Evolutionary conservation across 2,113 vertebrate genomes (phyloP).

Genomic region (Microcebus murinus): DNA sequence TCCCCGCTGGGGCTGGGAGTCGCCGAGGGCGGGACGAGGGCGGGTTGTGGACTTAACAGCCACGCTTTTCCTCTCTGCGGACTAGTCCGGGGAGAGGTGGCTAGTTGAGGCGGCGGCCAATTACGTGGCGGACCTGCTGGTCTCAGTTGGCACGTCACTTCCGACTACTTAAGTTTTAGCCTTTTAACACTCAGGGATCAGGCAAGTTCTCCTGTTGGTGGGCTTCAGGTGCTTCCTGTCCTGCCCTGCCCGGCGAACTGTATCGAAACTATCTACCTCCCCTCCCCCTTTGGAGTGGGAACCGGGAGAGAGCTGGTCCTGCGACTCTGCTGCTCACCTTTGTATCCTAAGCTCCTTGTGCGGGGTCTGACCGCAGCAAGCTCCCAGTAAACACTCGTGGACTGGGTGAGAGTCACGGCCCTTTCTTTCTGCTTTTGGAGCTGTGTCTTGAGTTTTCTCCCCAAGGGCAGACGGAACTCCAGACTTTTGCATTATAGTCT

Average conservation of each 20-base stretch:
- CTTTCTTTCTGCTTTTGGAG: background rate
- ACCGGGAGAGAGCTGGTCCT: too few species aligned
- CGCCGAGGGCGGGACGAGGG: background rate
- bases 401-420: background rate
- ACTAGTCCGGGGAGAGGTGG: background rate
- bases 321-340: background rate
- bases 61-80: background rate
- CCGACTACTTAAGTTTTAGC: slow-evolving; percentile 33
- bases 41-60: background rate
- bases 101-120: background rate
- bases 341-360: background rate
- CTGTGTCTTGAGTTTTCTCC: background rate
- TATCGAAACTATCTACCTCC: background rate
- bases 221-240: background rate
- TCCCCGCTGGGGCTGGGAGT: background rate
- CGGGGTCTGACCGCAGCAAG: background rate
- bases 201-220: background rate
- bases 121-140: slow-evolving; percentile 49
- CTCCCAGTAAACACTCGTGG: background rate
- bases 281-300: background rate
- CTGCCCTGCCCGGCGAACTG: background rate
- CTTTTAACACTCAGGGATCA: background rate
- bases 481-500: background rate
- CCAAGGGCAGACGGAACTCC: background rate
- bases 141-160: slow-evolving; percentile 69